Evolutionary conservation across 2,113 vertebrate species (phyloP).

Genomic region (Phainopepla nitens): DNA sequence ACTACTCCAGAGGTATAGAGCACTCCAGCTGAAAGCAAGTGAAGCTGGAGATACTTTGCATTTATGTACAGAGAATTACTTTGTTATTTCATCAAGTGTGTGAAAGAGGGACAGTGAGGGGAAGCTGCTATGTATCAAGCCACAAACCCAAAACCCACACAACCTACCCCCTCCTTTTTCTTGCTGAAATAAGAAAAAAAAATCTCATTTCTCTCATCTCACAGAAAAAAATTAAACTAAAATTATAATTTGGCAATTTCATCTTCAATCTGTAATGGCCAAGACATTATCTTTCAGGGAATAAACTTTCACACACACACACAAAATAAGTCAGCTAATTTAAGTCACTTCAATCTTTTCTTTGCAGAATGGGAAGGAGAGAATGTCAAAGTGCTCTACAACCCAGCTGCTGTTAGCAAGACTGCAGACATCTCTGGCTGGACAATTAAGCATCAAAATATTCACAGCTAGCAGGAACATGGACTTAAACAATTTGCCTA

Average conservation of each 20-base stretch:
- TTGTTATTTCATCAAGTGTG: background rate
- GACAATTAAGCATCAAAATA: background rate
- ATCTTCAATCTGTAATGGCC: background rate
- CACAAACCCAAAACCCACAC: background rate
- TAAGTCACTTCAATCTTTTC: background rate
- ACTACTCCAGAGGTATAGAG: background rate
- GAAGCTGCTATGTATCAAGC: background rate
- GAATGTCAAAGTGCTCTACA: background rate
- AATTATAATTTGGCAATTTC: background rate
- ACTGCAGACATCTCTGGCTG: background rate
- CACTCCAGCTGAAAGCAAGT: background rate
- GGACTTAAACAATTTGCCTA: background rate
- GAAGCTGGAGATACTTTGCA: background rate
- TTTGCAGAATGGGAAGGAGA: background rate
- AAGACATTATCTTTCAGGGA: background rate
- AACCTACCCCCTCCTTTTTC: rapidly evolving
- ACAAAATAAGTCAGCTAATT: background rate
- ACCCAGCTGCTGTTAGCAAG: background rate
- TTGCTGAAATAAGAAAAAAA: background rate
- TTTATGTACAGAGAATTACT: background rate
- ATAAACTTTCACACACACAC: background rate
- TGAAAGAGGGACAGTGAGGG: background rate
- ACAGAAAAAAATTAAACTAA: background rate
- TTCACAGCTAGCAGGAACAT: background rate
- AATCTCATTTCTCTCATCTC: background rate